These are phyloP conservation scores for Pomacea maculata DNA, from an alignment of 1,140 invertebrate species.

Conservation along the genomic window DNA sequence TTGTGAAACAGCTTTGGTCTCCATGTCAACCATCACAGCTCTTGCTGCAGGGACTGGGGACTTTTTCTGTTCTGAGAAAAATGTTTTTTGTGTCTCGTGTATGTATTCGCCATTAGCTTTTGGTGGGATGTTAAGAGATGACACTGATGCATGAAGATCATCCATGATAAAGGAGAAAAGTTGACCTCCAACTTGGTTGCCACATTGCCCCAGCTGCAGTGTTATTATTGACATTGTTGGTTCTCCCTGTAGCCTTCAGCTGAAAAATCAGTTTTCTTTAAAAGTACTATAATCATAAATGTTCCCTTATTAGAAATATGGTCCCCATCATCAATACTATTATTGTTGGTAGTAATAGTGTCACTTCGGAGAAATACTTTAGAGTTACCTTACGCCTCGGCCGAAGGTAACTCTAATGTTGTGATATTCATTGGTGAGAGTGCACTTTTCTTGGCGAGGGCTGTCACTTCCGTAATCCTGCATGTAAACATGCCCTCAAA, in stretches of 20 bases:
- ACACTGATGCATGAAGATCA: conserved; percentile 46
- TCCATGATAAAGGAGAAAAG: conserved; percentile 63
- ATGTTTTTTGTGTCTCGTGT: conserved; percentile 31
- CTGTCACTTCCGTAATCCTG: too few species aligned
- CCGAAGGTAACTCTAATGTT: too few species aligned
- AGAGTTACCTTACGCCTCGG: too few species aligned
- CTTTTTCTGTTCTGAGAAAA: conserved; percentile 38
- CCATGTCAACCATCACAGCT: conserved; percentile 67
- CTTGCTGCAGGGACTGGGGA: conserved; percentile 47
- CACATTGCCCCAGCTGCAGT: conserved; percentile 67
- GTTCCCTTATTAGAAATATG: too few species aligned
- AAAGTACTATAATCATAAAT: background rate
- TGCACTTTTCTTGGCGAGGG: too few species aligned
- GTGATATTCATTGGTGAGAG: too few species aligned
- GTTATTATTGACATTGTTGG: conserved; percentile 63
- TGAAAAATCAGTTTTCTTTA: background rate
- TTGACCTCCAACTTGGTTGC: conserved; percentile 66
- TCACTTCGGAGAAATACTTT: too few species aligned
- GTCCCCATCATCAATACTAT: too few species aligned
- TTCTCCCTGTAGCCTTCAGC: background rate
- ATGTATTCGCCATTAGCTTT: conserved; percentile 32
- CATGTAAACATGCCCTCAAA: too few species aligned
- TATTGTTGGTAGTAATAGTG: too few species aligned
- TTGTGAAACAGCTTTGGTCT: conserved; percentile 66
- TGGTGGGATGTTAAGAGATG: conserved; percentile 18